A percentile compares a stretch with the other conserved stretches of the same genome.
Conservation (phyloP, 2,888 invertebrate genomes). For the Unio pictorum region DNA sequence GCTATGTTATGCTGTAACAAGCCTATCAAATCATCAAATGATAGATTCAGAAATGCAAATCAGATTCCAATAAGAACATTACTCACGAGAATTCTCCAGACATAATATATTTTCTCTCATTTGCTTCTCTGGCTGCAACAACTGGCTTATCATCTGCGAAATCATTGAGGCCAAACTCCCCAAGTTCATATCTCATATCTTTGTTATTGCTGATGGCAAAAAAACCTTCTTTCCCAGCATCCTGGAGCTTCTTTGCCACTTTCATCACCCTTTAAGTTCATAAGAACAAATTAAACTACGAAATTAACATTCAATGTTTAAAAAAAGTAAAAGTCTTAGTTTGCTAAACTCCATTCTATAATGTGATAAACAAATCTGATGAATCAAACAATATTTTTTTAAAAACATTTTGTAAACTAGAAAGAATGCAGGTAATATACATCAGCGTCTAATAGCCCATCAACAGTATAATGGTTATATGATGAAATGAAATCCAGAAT, state of each 20-base stretch:
- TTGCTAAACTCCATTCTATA: background rate
- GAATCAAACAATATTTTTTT: too few relatives aligned
- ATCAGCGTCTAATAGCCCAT: too few relatives aligned
- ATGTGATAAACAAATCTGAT: too few relatives aligned
- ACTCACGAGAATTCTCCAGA: constrained; percentile 88
- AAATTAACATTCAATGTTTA: background rate
- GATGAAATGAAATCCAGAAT: too few relatives aligned
- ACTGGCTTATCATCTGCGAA: constrained; percentile 88
- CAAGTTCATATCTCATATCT: constrained; percentile 94
- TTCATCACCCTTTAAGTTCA: constrained; percentile 82
- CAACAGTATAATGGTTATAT: too few relatives aligned
- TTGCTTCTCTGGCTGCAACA: constrained; percentile 85
- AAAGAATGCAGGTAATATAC: too few relatives aligned
- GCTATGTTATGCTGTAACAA: too few relatives aligned
- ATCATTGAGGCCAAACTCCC: constrained; percentile 93
- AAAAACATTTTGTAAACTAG: too few relatives aligned
- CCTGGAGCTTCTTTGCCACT: constrained; percentile 82
- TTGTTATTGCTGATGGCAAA: constrained; percentile 95
- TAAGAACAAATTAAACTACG: background rate
- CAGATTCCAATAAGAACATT: background rate
- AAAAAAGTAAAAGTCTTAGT: background rate
- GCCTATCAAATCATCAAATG: too few relatives aligned
- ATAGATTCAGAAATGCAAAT: too few relatives aligned
- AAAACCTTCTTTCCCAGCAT: constrained; percentile 75
- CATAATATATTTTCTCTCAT: constrained; percentile 92